Conservation (phyloP, 2,888 invertebrate genomes). For the Trypoxylon attenuatum region DNA sequence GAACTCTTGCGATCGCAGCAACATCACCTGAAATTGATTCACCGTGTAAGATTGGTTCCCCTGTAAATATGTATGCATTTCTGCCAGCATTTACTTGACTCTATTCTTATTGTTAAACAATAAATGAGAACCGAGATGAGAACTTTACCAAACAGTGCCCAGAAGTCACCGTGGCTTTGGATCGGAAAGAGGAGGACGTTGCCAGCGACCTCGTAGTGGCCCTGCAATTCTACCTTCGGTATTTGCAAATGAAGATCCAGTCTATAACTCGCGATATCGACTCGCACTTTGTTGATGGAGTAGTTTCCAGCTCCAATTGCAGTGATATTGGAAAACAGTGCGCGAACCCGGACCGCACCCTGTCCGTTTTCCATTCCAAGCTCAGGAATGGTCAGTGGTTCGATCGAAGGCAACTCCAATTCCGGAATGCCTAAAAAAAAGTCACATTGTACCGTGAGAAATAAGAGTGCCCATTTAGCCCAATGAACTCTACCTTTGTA, state of each 20-base stretch:
- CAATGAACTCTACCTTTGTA: neutral
- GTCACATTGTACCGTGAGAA: neutral
- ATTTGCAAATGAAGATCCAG: slow-evolving; percentile 73
- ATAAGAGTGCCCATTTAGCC: neutral
- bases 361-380: slow-evolving; percentile 87
- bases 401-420: slow-evolving; percentile 84
- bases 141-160: slow-evolving; percentile 85
- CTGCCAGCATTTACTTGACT: neutral
- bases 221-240: slow-evolving; percentile 84
- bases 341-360: slow-evolving; percentile 84
- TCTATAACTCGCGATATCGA: slow-evolving; percentile 63
- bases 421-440: slow-evolving; percentile 79
- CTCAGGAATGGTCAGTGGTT: slow-evolving; percentile 82
- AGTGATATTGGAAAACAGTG: slow-evolving; percentile 84
- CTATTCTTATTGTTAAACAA: neutral
- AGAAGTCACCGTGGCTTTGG: slow-evolving; percentile 86
- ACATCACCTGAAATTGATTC: slow-evolving; percentile 79
- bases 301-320: slow-evolving; percentile 86
- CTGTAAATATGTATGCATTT: neutral
- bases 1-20: slow-evolving; percentile 82
- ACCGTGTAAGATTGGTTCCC: neutral
- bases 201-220: slow-evolving; percentile 85
- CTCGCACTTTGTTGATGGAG: slow-evolving; percentile 80
- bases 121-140: slow-evolving; percentile 29
- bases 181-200: slow-evolving; percentile 87